Evolutionary conservation across 2,888 invertebrate species (phyloP).

Genomic region (Papilio gigon): DNA sequence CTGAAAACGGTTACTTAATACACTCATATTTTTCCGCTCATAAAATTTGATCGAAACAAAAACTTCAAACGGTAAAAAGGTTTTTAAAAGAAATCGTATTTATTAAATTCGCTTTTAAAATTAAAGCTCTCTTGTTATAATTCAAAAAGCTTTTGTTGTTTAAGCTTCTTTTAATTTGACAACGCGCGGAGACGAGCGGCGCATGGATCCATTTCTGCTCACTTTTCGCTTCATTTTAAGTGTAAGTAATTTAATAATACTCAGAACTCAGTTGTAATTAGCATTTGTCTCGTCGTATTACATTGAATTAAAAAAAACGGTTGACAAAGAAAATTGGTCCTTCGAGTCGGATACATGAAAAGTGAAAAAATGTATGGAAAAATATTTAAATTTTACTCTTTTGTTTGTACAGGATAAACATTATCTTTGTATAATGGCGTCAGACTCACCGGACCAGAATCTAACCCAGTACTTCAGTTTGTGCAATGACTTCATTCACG

Average conservation of each 20-base stretch:
- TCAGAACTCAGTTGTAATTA: background rate
- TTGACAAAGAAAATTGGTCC: background rate
- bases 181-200: background rate
- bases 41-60: slow-evolving; percentile 10
- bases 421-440: slow-evolving; percentile 96
- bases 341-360: background rate
- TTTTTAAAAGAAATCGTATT: slow-evolving; percentile 2
- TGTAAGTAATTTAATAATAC: background rate
- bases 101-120: background rate
- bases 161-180: background rate
- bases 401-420: slow-evolving; percentile 92
- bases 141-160: slow-evolving; percentile 5
- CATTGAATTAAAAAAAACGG: background rate
- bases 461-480: slow-evolving; percentile 95
- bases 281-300: background rate
- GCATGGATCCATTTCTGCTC: background rate
- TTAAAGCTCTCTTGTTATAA: background rate
- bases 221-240: background rate
- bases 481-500: slow-evolving; percentile 98
- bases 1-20: background rate
- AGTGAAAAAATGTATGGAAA: background rate
- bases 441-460: slow-evolving; percentile 97
- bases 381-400: background rate
- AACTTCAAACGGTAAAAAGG: slow-evolving; percentile 3
- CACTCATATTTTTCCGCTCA: slow-evolving; percentile 5